Conservation (phyloP, 2,888 invertebrate species). For the Ennomos erosarius region DNA sequence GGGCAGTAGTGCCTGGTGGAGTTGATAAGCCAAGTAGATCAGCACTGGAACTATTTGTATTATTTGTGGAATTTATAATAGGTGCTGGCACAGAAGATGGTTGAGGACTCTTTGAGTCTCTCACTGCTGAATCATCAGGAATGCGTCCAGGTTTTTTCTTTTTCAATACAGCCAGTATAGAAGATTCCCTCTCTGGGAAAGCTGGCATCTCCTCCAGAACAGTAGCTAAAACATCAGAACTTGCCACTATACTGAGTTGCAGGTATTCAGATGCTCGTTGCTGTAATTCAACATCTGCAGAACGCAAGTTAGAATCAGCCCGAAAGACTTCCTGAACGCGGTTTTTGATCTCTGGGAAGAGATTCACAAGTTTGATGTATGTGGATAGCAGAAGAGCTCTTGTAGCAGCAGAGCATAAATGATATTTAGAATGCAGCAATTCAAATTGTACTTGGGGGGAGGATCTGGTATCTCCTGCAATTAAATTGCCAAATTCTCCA, state of each 20-base stretch:
- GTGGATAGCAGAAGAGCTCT: slow-evolving; percentile 98
- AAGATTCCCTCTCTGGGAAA: slow-evolving; percentile 99
- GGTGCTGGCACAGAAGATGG: slow-evolving; percentile 73
- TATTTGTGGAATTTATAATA: slow-evolving; percentile 79
- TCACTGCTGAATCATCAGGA: slow-evolving; percentile 90
- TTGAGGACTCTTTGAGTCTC: slow-evolving; percentile 92
- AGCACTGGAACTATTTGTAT: slow-evolving; percentile 87
- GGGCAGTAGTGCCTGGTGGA: slow-evolving; percentile 90
- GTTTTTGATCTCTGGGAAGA: slow-evolving; percentile 98
- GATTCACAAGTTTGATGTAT: slow-evolving; percentile 99
- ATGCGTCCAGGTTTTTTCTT: slow-evolving; percentile 99
- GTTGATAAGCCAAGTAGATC: slow-evolving; percentile 96
- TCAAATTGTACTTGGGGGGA: slow-evolving; percentile 99
- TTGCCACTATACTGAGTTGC: slow-evolving; percentile 97
- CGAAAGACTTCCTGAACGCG: slow-evolving; percentile 98
- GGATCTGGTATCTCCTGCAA: slow-evolving; percentile 99
- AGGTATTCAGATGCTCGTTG: slow-evolving; percentile 99
- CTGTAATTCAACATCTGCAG: slow-evolving; percentile 99
- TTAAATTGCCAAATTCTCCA: slow-evolving; percentile 99
- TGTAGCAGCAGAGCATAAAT: slow-evolving; percentile 98
- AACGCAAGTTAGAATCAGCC: slow-evolving; percentile 97
- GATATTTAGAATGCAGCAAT: slow-evolving; percentile 99
- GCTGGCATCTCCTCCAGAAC: slow-evolving; percentile 99
- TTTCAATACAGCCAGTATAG: slow-evolving; percentile 98
- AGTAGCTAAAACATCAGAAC: slow-evolving; percentile 98